Evolutionary conservation across 2,888 invertebrate genomes (phyloP).

Genomic region (Hyppa rectilinea): DNA sequence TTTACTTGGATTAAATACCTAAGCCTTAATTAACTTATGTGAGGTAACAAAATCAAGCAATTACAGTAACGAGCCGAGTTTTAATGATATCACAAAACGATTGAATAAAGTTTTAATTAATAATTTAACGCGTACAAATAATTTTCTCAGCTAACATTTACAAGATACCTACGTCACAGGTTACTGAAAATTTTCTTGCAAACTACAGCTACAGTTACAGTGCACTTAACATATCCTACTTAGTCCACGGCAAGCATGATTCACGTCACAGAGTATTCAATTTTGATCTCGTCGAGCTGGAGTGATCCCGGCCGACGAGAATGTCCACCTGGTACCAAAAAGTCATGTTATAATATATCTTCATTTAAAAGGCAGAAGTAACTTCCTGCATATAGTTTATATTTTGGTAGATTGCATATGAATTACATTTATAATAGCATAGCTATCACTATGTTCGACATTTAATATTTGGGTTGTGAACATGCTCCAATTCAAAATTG

Average conservation of each 20-base stretch:
- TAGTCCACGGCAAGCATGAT: slow-evolving; percentile 39
- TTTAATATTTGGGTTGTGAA: background rate
- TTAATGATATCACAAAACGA: slow-evolving; percentile 54
- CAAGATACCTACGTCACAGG: slow-evolving; percentile 42
- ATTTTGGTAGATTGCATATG: background rate
- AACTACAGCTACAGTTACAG: slow-evolving; percentile 55
- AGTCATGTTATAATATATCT: background rate
- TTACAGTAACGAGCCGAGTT: slow-evolving; percentile 40
- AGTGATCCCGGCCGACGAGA: slow-evolving; percentile 6
- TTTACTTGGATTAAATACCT: slow-evolving; percentile 17
- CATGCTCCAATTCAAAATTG: background rate
- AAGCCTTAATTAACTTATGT: background rate
- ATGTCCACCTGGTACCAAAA: slow-evolving; percentile 27
- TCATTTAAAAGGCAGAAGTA: background rate
- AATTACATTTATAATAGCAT: background rate
- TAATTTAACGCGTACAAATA: slow-evolving; percentile 61
- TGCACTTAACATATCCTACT: slow-evolving; percentile 60
- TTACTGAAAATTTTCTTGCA: slow-evolving; percentile 49
- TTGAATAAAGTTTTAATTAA: slow-evolving; percentile 49
- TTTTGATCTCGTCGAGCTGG: slow-evolving; percentile 45
- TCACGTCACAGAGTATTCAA: slow-evolving; percentile 27
- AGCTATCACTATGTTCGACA: background rate
- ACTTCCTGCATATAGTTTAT: background rate
- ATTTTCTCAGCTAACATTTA: slow-evolving; percentile 39
- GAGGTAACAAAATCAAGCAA: slow-evolving; percentile 5